Percentiles rank a stretch among this genome's conserved stretches.
These are phyloP conservation scores for Lasioglossum pauxillum DNA, from an alignment of 2,888 invertebrate genomes.

Conservation along the genomic window DNA sequence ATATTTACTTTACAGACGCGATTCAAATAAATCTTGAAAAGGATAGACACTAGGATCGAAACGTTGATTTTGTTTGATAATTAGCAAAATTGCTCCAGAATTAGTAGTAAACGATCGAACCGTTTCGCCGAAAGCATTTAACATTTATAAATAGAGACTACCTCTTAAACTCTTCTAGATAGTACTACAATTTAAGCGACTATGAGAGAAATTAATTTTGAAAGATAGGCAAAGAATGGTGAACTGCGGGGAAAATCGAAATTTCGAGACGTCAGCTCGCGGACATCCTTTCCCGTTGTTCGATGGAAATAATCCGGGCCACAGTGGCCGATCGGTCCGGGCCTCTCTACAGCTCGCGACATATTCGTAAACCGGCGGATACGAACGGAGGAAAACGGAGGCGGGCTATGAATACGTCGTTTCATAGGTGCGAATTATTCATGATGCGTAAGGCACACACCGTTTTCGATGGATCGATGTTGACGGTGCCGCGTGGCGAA, in stretches of 20 bases:
- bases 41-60: no score
- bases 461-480: constrained; percentile 55
- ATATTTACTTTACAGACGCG: no score
- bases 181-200: no score
- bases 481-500: constrained; percentile 50
- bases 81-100: no score
- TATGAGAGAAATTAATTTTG: no score
- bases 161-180: no score
- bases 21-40: no score
- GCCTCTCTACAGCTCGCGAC: background rate
- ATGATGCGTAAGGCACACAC: constrained; percentile 37
- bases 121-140: no score
- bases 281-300: background rate
- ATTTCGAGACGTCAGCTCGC: background rate
- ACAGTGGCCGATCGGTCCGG: background rate
- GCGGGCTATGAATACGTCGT: constrained; percentile 41
- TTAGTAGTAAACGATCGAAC: no score
- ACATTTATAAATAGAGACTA: no score
- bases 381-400: background rate
- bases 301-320: background rate
- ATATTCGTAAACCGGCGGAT: background rate
- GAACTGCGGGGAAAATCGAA: background rate
- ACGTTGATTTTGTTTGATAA: no score
- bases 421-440: constrained; percentile 49
- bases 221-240: no score